These are phyloP conservation scores for Typhlichthys subterraneus DNA, from an alignment of 2,797 vertebrate species.

Conservation along the genomic window DNA sequence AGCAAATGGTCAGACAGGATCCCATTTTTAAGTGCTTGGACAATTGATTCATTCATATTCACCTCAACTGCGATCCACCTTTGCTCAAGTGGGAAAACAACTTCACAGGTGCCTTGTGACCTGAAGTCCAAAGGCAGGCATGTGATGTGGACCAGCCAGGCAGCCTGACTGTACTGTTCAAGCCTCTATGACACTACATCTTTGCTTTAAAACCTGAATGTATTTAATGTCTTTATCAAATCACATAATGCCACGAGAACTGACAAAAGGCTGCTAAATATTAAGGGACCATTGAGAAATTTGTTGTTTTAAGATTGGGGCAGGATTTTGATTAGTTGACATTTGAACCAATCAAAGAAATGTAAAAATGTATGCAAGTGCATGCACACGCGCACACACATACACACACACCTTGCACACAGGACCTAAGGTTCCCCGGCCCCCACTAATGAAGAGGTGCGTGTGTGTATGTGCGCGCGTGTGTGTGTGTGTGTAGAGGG, in stretches of 20 bases:
- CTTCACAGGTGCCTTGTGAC: slow-evolving; percentile 21
- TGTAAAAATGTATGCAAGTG: neutral
- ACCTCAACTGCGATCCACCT: slow-evolving; percentile 34
- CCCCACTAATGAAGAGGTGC: slow-evolving; percentile 35
- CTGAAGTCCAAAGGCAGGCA: slow-evolving; percentile 34
- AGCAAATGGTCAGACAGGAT: neutral
- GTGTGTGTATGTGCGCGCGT: slow-evolving; percentile 3
- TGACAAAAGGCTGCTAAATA: no score
- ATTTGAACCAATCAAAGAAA: neutral
- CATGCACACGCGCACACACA: slow-evolving; percentile 6
- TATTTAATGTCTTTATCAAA: no score
- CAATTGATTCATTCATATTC: slow-evolving; percentile 61
- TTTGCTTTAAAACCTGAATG: slow-evolving; percentile 1
- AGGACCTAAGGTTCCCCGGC: slow-evolving; percentile 12
- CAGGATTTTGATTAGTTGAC: no score
- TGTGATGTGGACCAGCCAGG: slow-evolving; percentile 30
- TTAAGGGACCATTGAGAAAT: no score
- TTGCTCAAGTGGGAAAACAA: slow-evolving; percentile 23
- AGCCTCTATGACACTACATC: slow-evolving; percentile 22
- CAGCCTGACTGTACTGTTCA: slow-evolving; percentile 8
- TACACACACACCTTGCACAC: neutral
- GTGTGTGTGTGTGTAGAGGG: slow-evolving; percentile 43
- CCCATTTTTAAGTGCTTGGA: slow-evolving; percentile 27
- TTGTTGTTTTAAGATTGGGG: no score
- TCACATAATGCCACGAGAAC: no score